Base-by-base conservation (phyloP, 2,797 vertebrate species). In the Tangara arthus region DNA sequence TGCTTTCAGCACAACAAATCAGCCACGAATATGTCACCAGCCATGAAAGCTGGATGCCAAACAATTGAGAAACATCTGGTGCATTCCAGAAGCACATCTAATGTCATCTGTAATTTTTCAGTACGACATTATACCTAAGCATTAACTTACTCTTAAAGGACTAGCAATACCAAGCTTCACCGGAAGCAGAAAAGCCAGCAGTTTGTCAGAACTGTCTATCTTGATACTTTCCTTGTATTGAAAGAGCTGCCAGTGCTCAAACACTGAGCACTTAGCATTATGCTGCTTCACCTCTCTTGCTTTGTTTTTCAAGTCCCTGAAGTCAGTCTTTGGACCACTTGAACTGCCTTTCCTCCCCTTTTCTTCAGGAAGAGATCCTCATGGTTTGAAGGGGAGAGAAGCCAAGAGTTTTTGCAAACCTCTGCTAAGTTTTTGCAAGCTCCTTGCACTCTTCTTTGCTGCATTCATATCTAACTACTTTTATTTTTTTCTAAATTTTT, bases 71-170 rank as follows among this genome's bases (percentile, higher is more conserved):
- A 95, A 96, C 89, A 91, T 86, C 79, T 89, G 84, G 65, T 39
- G 39, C 15, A 0, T 53, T 91, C 82, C 69, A 81, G 80, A 89
- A 88, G 47, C 73, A 86, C 46, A 72, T n/a, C 52, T 97, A 72
- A 92, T 63, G 44, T 91, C 87, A 92, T 87, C 79, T 57, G 44
- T 46, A 77, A 85, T 89, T 92, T 93, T 91, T 92, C 87, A 93
- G 53, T 84, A 39, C 89, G 61, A 82, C 72, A 85, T 39, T 66
- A 42, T n/a, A 91, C 75, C 65, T 55, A 69, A 89, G 53, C n/a
- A 82, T n/a, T 71, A 90, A 68, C 30, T 82, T 60, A 73, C 42
- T 70, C 81, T 87, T 82, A 77, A 87, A 92, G 82, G 32, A 69
- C 21, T 52, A 73, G 68, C 32, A 87, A 50, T 10, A 77, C 5